These are phyloP conservation scores for Galeopsomyia nigrocyanea DNA, from an alignment of 2,888 invertebrate genomes.

Conservation along the genomic window DNA sequence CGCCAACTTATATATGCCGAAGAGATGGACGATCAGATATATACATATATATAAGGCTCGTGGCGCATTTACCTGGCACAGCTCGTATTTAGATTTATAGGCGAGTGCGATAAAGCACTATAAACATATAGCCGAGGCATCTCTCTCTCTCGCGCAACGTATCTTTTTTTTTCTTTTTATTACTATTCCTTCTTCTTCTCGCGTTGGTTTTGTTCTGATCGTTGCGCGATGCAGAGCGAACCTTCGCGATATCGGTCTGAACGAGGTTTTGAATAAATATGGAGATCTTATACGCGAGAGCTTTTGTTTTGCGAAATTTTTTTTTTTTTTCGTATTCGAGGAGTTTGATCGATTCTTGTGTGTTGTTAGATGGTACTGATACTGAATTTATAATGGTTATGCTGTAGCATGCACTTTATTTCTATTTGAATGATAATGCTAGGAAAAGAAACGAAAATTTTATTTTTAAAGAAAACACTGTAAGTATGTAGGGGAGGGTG, in stretches of 20 bases:
- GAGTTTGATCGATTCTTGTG: not conserved
- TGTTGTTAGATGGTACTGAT: not conserved
- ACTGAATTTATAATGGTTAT: too few relatives aligned
- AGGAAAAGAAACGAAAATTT: too few relatives aligned
- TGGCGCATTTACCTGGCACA: not conserved
- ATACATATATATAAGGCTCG: not conserved
- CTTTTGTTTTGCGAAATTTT: not conserved
- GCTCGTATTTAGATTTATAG: constrained; percentile 43
- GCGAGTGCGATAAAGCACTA: constrained; percentile 29
- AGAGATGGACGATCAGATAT: too few relatives aligned
- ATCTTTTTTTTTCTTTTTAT: too few relatives aligned
- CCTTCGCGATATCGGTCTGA: not conserved
- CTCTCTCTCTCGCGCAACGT: not conserved
- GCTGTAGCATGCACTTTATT: too few relatives aligned
- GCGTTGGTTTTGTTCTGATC: not conserved
- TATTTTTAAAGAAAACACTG: too few relatives aligned
- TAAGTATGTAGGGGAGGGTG: too few relatives aligned
- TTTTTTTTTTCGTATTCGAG: not conserved
- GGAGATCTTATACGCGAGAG: not conserved
- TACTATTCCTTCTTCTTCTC: not conserved
- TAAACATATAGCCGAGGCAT: constrained; percentile 32
- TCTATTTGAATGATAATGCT: too few relatives aligned
- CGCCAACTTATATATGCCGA: too few relatives aligned
- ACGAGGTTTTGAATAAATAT: not conserved
- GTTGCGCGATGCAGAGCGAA: too few relatives aligned